Evolutionary conservation across 2,113 vertebrate species (phyloP), one percentile per base, ranked within the genome.

Genomic region (Poeciliopsis retropinna): DNA sequence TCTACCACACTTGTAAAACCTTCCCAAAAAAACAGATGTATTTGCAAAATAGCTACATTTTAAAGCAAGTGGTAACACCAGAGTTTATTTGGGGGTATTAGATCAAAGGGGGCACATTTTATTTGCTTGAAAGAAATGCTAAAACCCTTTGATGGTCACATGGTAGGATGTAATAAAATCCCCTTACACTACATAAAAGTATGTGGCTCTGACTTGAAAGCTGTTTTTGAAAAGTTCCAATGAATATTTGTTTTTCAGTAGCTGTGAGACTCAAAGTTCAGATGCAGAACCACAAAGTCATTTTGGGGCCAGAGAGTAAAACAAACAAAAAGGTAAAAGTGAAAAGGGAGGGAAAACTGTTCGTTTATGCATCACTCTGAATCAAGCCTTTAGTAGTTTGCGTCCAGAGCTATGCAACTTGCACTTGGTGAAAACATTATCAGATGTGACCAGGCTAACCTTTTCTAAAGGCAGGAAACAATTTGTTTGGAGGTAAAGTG

Each of bases 391-490:
- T 32, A 34, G 54, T 12, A 41, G 39, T 41, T 41, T 74, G 39
- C 9, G 19, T 7, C 13, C 3, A n/a, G 54, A 69, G 25, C 32
- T 47, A 27, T 37, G 39, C 37, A 64, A 14, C 9, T 7, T 61
- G 51, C n/a, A 39, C 39, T 22, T 63, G 64, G 60, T 75, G 74
- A 78, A 85, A 80, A 37, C 27, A 30, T 32, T 65, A 65, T 73
- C 71, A 72, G 64, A 70, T 63, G 70, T 51, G 32, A 60, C 74
- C 54, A 76, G 67, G 63, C 31, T 85, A 80, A 83, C 76, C 82
- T 86, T 86, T 75, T 57, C 37, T 28, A 71, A 65, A 76, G 72
- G 9, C 39, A 34, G 39, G 39, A 74, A 32, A 60, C 32, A 72
- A 70, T 67, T 34, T 54, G 75, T 80, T 68, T 8, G 9, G 66